Conservation (phyloP, 2,888 invertebrate genomes). For the Patella depressa region DNA sequence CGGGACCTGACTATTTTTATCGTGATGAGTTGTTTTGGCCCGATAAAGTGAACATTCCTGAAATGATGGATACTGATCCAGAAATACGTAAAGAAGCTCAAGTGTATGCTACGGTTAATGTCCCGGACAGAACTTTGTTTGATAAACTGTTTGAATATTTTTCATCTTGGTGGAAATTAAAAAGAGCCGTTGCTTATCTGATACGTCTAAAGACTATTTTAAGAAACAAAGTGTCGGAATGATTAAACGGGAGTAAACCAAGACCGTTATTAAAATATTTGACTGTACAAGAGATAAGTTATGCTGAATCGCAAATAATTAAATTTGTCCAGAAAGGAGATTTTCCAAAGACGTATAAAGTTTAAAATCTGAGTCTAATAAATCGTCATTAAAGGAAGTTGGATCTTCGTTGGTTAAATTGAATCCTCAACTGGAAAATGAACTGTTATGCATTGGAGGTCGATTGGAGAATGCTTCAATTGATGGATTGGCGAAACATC, state of each 20-base stretch:
- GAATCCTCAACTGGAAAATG: neutral
- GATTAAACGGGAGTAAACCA: neutral
- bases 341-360: neutral
- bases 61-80: neutral
- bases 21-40: neutral
- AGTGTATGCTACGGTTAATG: neutral
- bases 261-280: neutral
- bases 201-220: neutral
- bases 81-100: slow-evolving; percentile 10
- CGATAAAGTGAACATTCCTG: neutral
- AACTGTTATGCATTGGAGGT: neutral
- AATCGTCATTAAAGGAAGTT: neutral
- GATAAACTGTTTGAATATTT: neutral
- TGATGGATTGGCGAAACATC: neutral
- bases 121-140: neutral
- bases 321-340: neutral
- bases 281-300: neutral
- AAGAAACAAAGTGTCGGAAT: neutral
- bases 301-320: neutral
- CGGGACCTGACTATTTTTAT: neutral
- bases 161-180: neutral
- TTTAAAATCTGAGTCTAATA: neutral
- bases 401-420: slow-evolving; percentile 1
- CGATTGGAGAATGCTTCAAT: neutral
- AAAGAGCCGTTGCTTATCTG: neutral